A percentile compares a stretch with the other conserved stretches of the same genome.
Conservation (phyloP, 2,113 vertebrate species). For the Dipodomys ordii region DNA sequence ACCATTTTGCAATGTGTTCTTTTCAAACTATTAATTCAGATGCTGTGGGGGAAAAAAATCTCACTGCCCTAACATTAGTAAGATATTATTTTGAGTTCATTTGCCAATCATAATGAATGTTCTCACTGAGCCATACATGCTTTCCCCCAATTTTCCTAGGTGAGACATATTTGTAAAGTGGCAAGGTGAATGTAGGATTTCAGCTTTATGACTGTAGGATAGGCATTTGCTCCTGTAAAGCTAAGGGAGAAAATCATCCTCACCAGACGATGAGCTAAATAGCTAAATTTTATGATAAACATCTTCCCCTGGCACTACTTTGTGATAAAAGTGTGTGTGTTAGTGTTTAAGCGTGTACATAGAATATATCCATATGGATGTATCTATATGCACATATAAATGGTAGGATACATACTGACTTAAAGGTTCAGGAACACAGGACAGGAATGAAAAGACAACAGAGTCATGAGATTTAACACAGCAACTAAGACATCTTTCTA, state of each 20-base stretch:
- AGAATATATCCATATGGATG: background rate
- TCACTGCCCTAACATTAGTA: background rate
- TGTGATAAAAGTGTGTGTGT: background rate
- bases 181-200: slow-evolving; percentile 19
- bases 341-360: background rate
- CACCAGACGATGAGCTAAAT: background rate
- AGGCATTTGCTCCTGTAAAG: background rate
- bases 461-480: background rate
- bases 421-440: slow-evolving; percentile 7
- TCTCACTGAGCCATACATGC: background rate
- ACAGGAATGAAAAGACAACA: background rate
- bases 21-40: slow-evolving; percentile 17
- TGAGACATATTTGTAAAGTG: slow-evolving; percentile 16
- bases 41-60: slow-evolving; percentile 19
- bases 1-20: slow-evolving; percentile 36
- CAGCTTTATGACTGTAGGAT: background rate
- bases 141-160: background rate
- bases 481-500: background rate
- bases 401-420: background rate
- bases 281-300: background rate
- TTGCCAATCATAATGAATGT: slow-evolving; percentile 46
- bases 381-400: background rate
- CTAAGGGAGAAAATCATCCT: background rate
- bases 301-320: background rate
- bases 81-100: slow-evolving; percentile 21